Percentiles rank a stretch among this genome's conserved stretches.
Conservation (phyloP, 2,113 vertebrate species). For the Macaca nemestrina region DNA sequence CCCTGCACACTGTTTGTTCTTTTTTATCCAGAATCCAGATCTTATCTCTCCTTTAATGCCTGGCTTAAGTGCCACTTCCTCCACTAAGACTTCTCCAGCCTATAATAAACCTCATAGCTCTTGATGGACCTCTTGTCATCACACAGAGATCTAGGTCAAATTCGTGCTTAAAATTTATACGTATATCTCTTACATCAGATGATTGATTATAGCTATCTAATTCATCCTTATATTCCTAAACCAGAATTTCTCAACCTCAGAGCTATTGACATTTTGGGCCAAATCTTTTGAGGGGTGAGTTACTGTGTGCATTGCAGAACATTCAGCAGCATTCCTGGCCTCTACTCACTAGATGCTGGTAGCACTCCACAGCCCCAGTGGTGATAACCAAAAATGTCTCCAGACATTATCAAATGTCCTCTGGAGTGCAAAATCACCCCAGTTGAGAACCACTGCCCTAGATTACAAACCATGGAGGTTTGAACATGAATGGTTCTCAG, state of each 20-base stretch:
- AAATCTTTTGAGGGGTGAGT: background rate
- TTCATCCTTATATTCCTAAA: background rate
- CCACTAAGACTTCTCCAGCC: background rate
- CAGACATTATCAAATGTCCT: background rate
- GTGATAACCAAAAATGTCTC: background rate
- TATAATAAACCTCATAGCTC: background rate
- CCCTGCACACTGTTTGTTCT: background rate
- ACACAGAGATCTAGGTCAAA: background rate
- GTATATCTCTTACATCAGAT: background rate
- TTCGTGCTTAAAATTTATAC: background rate
- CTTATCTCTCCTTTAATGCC: slow-evolving; percentile 1
- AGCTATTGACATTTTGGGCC: background rate
- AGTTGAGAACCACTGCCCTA: background rate
- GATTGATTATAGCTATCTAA: background rate
- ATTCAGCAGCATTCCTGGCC: background rate
- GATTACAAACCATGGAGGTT: background rate
- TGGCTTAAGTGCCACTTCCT: background rate
- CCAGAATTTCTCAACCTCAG: background rate
- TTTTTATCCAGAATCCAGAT: background rate
- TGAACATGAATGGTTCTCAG: background rate
- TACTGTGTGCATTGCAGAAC: background rate
- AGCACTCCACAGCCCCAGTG: background rate
- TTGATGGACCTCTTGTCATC: background rate
- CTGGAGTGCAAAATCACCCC: background rate
- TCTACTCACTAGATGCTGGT: background rate